Evolutionary conservation across 2,888 invertebrate species (phyloP).

Genomic region (Invenusta paracnida): DNA sequence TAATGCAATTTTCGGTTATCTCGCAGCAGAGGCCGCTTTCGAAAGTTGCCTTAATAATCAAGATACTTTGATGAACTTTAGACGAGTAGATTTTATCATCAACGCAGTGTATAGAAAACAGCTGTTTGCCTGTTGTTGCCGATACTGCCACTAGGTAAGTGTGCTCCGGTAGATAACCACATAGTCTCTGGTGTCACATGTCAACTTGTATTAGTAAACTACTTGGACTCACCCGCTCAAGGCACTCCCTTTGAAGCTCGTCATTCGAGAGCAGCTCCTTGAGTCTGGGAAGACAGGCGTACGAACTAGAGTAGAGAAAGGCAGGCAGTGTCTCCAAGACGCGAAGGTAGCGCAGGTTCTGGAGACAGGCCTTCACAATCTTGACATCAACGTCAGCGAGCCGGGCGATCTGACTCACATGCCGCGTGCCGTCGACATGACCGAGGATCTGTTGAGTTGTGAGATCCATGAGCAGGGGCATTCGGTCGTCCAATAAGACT

Average conservation of each 20-base stretch:
- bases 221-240: slow-evolving; percentile 3
- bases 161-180: too few relatives aligned
- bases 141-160: too few relatives aligned
- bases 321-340: slow-evolving; percentile 24
- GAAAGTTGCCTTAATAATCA: too few relatives aligned
- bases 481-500: slow-evolving; percentile 1
- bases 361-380: slow-evolving; percentile 85
- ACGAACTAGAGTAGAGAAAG: slow-evolving; percentile 31
- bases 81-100: too few relatives aligned
- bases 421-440: slow-evolving; percentile 84
- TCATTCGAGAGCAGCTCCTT: slow-evolving; percentile 23
- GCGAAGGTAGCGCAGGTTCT: slow-evolving; percentile 67
- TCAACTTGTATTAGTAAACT: too few relatives aligned
- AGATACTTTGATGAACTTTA: too few relatives aligned
- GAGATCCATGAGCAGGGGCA: slow-evolving; percentile 29
- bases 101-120: too few relatives aligned
- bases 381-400: slow-evolving; percentile 87
- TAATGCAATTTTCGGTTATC: too few relatives aligned
- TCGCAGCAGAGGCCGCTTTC: too few relatives aligned
- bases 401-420: slow-evolving; percentile 79
- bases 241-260: neutral
- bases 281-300: slow-evolving; percentile 33
- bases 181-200: too few relatives aligned
- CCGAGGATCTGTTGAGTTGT: slow-evolving; percentile 68
- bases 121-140: too few relatives aligned